Evolutionary conservation across 2,113 vertebrate genomes (phyloP), one percentile per base, ranked within the genome.

Genomic region (Nerophis ophidion): DNA sequence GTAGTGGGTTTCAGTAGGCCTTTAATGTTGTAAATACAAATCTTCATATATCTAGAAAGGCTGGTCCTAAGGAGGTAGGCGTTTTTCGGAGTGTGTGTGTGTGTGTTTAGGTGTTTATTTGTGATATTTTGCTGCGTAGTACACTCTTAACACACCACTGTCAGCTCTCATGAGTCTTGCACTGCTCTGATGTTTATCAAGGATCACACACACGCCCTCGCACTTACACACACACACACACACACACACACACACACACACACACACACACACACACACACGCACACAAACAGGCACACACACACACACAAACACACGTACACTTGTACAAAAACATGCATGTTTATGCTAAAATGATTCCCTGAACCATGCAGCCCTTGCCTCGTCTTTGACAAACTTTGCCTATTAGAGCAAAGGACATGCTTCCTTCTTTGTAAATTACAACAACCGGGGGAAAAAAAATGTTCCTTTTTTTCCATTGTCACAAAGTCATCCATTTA

Each of bases 161-260:
- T 86, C 81, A 84, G 82, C 80, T 80, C 78, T 78, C 81, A 34
- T 64, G 79, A 68, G 85, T 60, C 60, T 54, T 68, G 42, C 57
- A 19, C 60, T 63, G 63, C 48, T 51, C 44, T n/a, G 63, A 63
- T 80, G 71, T 54, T 68, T 74, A 73, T 74, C 69, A 74, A 61
- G 49, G 9, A 61, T 35, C 56, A 53, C 7, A 57, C 53, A 68
- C 38, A 53, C 45, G 52, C 42, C 58, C 12, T 60, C 48, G 64
- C 17, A 54, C 46, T 40, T 49, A 50, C 17, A 63, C 40, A 57
- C 47, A 65, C n/a, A 60, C 61, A 68, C 38, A 53, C 45, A 55
- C 42, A 61, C 12, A 61, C 48, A 66, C 17, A 54, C 46, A 44
- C 52, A 50, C 17, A 63, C 40, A 57, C 47, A 65, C n/a, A 60